Base-by-base conservation (phyloP, 2,888 invertebrate genomes). In the Eupithecia subfuscata region DNA sequence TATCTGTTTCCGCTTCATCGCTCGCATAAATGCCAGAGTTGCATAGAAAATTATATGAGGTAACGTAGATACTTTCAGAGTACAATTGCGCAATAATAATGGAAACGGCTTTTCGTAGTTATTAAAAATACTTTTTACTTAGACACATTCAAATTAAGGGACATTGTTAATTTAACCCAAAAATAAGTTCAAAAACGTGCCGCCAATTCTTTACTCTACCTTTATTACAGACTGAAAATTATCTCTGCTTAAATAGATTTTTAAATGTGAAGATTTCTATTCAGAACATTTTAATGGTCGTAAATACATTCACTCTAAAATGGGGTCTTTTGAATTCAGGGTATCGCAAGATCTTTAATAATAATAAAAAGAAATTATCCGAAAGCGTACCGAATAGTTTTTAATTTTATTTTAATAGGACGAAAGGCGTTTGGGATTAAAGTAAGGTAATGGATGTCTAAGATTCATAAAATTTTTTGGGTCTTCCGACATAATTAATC, bases 221-320 rank as follows among this genome's bases (percentile, higher is more conserved):
- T 8, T 30, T 16, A 1, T 30, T 30, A 6, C 11, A 7, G 16
- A 6, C 7, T 1, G 16, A 63, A 30, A 30, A 7, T 43, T 40
- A 16, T 7, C 11, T 12, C 7, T 22, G 56, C 43, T 6, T 18
- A 65, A n/a, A 60, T 11, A 73, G 3, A 14, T 7, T 60, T 73
- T 69, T 22, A 63, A 34, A 69, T 60, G 65, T n/a, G 37, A 73
- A 60, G 14, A 70, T 65, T 74, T 40, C 25, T 37, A 52, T 65
- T 74, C 70, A 70, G 70, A 65, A 74, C 56, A 70, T 70, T 74
- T 52, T 65, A 11, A 14, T 45, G 22, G 65, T 48, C 18, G 68
- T 74, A 37, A 75, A 75, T 74, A 43, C n/a, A n/a, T n/a, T n/a
- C n/a, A n/a, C n/a, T n/a, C n/a, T n/a, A n/a, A n/a, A n/a, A n/a